Percentiles rank a stretch among this genome's conserved stretches.
Conservation (phyloP, 92 coral and sea anemone species). For the Ricordea florida region DNA sequence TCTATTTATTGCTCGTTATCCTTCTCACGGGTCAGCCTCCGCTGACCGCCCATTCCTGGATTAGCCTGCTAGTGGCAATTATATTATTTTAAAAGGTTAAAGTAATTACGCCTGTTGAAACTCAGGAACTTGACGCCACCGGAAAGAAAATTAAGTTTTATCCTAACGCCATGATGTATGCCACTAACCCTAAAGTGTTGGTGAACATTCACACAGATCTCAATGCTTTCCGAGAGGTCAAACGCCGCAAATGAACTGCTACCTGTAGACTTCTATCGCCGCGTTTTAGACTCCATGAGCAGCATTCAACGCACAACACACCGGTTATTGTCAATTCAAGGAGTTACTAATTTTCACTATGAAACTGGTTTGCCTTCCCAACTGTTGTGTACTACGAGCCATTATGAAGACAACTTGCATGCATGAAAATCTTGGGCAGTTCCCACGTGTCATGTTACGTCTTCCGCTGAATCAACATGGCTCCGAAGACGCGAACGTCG, state of each 20-base stretch:
- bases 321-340: slow-evolving; percentile 10
- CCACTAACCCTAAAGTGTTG: too few relatives aligned
- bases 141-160: too few relatives aligned
- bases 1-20: too few relatives aligned
- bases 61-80: too few relatives aligned
- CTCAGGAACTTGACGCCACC: too few relatives aligned
- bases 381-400: slow-evolving; percentile 5
- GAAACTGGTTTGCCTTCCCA: neutral
- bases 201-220: neutral
- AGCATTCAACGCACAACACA: neutral
- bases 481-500: neutral
- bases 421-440: slow-evolving; percentile 42
- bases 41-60: too few relatives aligned
- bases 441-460: neutral
- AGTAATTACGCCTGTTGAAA: too few relatives aligned
- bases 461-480: slow-evolving; percentile 16
- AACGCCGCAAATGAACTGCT: neutral
- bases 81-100: too few relatives aligned
- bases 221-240: neutral
- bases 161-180: too few relatives aligned
- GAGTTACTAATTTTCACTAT: slow-evolving; percentile 1
- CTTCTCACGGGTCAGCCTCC: too few relatives aligned
- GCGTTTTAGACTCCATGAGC: neutral
- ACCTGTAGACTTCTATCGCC: neutral
- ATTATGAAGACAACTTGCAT: neutral